Evolutionary conservation across 2,888 invertebrate genomes (phyloP).

Genomic region (Chirona hameri): DNA sequence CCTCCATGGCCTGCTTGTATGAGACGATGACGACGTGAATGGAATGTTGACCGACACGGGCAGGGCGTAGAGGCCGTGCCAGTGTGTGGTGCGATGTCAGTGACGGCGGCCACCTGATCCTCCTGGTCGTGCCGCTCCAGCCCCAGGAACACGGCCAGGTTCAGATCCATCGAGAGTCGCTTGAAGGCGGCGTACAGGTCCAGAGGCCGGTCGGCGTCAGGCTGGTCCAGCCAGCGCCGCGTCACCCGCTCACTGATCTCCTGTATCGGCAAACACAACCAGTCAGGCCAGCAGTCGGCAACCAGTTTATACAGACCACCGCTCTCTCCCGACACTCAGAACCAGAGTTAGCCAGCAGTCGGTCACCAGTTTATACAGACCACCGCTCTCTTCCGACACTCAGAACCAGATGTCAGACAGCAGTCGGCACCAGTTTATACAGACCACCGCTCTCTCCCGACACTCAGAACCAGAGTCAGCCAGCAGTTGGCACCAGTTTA

Average conservation of each 20-base stretch:
- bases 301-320: too few relatives aligned
- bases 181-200: conserved; percentile 32
- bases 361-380: too few relatives aligned
- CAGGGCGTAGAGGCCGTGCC: conserved; percentile 31
- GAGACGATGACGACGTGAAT: conserved; percentile 9
- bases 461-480: too few relatives aligned
- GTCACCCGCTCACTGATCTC: background rate
- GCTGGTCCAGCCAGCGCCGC: background rate
- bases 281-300: too few relatives aligned
- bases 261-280: background rate
- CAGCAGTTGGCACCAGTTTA: too few relatives aligned
- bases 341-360: background rate
- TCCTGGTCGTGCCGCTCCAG: background rate
- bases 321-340: too few relatives aligned
- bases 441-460: too few relatives aligned
- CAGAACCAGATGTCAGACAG: too few relatives aligned
- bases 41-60: conserved; percentile 31
- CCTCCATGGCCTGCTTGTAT: conserved; percentile 31
- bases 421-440: too few relatives aligned
- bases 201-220: background rate
- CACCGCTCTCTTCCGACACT: too few relatives aligned
- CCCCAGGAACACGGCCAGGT: conserved; percentile 30
- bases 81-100: conserved; percentile 29
- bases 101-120: background rate
- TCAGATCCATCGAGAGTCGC: conserved; percentile 11